A percentile compares a stretch with the other conserved stretches of the same genome.
Evolutionary conservation across 2,113 vertebrate genomes (phyloP).

Genomic region (Rhizomys pruinosus): DNA sequence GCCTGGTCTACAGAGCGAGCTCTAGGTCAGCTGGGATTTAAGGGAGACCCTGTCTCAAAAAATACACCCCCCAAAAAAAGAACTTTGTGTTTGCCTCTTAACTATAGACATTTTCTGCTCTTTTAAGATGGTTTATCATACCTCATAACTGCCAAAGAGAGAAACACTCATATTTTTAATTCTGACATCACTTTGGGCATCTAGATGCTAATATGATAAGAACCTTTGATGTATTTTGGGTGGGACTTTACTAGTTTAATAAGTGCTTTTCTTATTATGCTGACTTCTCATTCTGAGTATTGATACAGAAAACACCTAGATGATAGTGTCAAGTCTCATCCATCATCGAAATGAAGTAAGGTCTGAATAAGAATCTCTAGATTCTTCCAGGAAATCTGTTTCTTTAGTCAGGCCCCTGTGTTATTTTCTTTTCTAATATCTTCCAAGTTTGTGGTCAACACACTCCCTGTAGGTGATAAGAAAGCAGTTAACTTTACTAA

Average conservation of each 20-base stretch:
- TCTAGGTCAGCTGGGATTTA: no score
- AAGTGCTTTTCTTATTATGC: constrained; percentile 28
- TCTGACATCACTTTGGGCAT: constrained; percentile 35
- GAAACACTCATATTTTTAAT: constrained; percentile 51
- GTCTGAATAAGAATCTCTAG: constrained; percentile 68
- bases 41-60: no score
- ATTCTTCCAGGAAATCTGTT: constrained; percentile 43
- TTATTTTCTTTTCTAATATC: constrained; percentile 52
- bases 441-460: constrained; percentile 30
- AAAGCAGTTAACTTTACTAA: constrained; percentile 31
- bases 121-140: constrained; percentile 52
- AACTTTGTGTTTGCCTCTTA: no score
- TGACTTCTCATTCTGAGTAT: constrained; percentile 70
- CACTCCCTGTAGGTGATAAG: background rate
- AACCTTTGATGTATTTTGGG: constrained; percentile 60
- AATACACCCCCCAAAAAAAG: no score
- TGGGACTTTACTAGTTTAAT: constrained; percentile 60
- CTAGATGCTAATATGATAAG: constrained; percentile 51
- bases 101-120: background rate
- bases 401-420: constrained; percentile 30
- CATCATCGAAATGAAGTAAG: constrained; percentile 68
- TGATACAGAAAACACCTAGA: constrained; percentile 56
- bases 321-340: constrained; percentile 72
- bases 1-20: no score
- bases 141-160: background rate